Conservation (phyloP, 2,113 vertebrate genomes). For the Gymnobelideus leadbeateri region DNA sequence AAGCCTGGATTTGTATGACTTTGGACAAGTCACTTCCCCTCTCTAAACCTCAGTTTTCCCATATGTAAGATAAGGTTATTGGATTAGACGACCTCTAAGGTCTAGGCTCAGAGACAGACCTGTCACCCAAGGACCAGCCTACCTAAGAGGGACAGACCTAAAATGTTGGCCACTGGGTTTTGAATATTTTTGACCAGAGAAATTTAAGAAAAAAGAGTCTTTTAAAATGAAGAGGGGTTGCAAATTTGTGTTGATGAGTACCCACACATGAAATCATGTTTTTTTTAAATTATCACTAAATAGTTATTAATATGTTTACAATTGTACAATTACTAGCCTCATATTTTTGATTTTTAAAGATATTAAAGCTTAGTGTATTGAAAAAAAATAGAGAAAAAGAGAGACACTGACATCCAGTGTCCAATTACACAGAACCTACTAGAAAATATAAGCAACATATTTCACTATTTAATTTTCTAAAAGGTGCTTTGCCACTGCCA, state of each 20-base stretch:
- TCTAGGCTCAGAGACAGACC: not conserved
- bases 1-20: not conserved
- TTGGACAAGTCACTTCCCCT: not conserved
- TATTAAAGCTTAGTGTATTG: not conserved
- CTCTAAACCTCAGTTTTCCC: not conserved
- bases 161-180: not conserved
- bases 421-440: not conserved
- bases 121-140: not conserved
- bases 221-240: not conserved
- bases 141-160: not conserved
- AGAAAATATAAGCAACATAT: not conserved
- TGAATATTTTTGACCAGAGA: not conserved
- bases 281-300: not conserved
- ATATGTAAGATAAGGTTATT: not conserved
- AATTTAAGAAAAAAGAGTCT: not conserved
- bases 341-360: not conserved
- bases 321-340: not conserved
- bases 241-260: not conserved
- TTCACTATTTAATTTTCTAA: slow-evolving; percentile 23
- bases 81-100: not conserved
- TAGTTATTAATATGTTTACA: not conserved
- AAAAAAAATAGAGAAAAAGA: not conserved
- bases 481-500: slow-evolving; percentile 5
- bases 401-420: not conserved
- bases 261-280: not conserved